These are phyloP conservation scores for Anhinga rufa DNA, from an alignment of 2,113 vertebrate genomes.

Conservation along the genomic window DNA sequence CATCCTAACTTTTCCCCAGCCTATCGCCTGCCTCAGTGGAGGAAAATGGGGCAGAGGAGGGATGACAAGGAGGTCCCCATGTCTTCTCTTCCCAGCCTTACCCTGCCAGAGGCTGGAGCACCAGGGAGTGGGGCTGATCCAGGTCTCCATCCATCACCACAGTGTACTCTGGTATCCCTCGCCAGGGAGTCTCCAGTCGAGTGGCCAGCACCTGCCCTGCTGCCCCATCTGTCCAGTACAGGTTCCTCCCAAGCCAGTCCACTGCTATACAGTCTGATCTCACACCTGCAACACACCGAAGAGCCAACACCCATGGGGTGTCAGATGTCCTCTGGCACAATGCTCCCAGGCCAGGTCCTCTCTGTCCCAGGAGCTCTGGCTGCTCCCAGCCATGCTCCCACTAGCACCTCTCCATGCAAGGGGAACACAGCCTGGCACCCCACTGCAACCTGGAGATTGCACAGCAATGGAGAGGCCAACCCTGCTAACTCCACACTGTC, in stretches of 20 bases:
- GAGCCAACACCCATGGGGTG: background rate
- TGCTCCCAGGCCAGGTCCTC: background rate
- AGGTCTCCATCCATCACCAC: constrained; percentile 81
- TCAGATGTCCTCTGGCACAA: background rate
- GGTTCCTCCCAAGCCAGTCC: constrained; percentile 89
- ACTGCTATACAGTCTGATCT: constrained; percentile 84
- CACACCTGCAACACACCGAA: constrained; percentile 72
- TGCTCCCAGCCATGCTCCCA: background rate
- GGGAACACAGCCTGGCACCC: background rate
- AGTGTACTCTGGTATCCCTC: constrained; percentile 72
- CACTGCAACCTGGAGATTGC: background rate
- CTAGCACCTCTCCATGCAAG: background rate
- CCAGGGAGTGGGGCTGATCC: constrained; percentile 81
- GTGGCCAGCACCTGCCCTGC: constrained; percentile 83
- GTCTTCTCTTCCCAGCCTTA: constrained; percentile 34
- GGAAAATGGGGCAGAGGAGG: background rate
- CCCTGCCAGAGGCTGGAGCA: constrained; percentile 83
- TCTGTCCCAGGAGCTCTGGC: background rate
- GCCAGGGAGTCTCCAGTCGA: constrained; percentile 61
- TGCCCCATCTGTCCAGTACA: constrained; percentile 89
- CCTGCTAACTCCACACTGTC: rapidly evolving
- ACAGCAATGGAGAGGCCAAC: background rate
- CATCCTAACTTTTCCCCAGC: background rate
- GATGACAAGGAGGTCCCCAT: background rate
- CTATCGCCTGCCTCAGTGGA: background rate